Evolutionary conservation across 92 coral and sea anemone genomes (phyloP).

Genomic region (Parazoanthus swiftii): DNA sequence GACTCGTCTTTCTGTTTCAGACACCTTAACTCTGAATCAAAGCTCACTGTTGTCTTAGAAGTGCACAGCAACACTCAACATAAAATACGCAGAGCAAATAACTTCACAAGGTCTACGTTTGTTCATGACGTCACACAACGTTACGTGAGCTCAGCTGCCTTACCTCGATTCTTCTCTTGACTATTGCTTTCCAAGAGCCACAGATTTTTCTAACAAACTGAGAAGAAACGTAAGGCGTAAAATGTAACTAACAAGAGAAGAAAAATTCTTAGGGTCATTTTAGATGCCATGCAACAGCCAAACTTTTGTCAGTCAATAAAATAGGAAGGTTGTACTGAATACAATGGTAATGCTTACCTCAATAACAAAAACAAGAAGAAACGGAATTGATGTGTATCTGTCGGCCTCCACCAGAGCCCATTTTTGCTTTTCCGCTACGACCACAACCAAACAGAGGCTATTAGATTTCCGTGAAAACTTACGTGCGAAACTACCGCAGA

Average conservation of each 20-base stretch:
- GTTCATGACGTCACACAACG: background rate
- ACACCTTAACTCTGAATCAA: background rate
- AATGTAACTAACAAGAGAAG: background rate
- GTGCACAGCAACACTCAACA: background rate
- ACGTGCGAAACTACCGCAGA: too few relatives aligned
- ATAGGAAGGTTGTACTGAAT: background rate
- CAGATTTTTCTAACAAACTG: slow-evolving; percentile 29
- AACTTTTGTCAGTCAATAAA: too few relatives aligned
- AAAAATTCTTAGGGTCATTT: too few relatives aligned
- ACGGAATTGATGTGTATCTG: slow-evolving; percentile 26
- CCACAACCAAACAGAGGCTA: background rate
- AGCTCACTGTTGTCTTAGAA: background rate
- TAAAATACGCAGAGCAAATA: background rate
- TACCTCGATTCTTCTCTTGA: slow-evolving; percentile 22
- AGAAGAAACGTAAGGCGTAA: background rate
- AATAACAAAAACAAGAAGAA: slow-evolving; percentile 32
- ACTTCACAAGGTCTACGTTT: background rate
- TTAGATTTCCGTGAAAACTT: background rate
- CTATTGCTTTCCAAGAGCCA: slow-evolving; percentile 30
- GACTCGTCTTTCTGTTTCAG: too few relatives aligned
- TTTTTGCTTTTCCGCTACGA: slow-evolving; percentile 16
- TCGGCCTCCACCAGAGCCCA: slow-evolving; percentile 29
- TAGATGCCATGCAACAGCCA: too few relatives aligned
- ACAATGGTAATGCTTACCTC: slow-evolving; percentile 1
- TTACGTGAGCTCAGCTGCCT: background rate